Evolutionary conservation across 2,113 vertebrate genomes (phyloP).

Genomic region (Ptilorrhoa leucosticta): DNA sequence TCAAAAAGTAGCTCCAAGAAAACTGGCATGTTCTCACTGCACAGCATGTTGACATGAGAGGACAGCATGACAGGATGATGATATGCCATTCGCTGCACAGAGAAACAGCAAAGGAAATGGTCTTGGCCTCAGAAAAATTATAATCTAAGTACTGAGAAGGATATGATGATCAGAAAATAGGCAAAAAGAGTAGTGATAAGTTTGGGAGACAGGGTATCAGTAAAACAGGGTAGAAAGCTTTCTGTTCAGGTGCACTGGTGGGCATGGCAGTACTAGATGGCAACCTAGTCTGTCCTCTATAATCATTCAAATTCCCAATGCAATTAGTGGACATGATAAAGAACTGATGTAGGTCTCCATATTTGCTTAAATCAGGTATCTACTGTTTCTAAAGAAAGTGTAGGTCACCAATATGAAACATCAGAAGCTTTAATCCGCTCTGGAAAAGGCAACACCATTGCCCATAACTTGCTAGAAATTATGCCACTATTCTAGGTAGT

Average conservation of each 20-base stretch:
- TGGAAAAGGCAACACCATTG: neutral
- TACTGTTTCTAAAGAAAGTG: neutral
- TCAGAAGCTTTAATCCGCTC: neutral
- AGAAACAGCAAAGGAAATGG: neutral
- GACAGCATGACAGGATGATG: neutral
- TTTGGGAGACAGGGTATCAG: neutral
- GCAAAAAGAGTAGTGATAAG: neutral
- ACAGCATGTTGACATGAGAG: neutral
- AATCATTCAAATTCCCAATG: neutral
- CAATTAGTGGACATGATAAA: neutral
- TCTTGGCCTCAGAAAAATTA: neutral
- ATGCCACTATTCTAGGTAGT: neutral
- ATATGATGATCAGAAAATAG: neutral
- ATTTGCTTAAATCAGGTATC: neutral
- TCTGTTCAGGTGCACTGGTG: neutral
- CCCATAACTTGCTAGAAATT: neutral
- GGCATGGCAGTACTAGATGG: neutral
- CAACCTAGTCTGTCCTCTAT: neutral
- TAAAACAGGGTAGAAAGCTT: neutral
- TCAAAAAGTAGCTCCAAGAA: neutral
- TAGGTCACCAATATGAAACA: neutral
- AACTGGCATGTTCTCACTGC: neutral
- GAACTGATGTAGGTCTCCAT: neutral
- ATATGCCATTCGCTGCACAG: neutral
- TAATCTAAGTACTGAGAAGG: neutral